Evolutionary conservation across 2,888 invertebrate genomes (phyloP).

Genomic region (Dendrolimus houi): DNA sequence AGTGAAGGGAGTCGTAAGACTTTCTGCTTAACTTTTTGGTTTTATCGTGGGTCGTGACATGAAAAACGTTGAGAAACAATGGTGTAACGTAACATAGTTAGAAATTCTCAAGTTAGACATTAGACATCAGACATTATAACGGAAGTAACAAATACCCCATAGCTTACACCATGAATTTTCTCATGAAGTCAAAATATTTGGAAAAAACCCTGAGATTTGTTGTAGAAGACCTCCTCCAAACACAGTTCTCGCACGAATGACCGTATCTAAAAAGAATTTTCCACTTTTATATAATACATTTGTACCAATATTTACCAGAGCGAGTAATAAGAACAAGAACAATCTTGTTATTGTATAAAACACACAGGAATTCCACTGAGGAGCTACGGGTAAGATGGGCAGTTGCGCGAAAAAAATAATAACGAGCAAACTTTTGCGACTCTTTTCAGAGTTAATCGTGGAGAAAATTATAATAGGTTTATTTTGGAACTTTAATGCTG

Average conservation of each 20-base stretch:
- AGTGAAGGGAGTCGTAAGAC: too few species aligned
- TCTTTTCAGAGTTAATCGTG: background rate
- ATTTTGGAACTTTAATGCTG: background rate
- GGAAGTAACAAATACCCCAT: too few species aligned
- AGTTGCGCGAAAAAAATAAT: background rate
- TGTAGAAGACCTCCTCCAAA: background rate
- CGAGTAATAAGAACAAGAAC: conserved; percentile 39
- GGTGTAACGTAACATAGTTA: too few species aligned
- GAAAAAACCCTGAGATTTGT: too few species aligned
- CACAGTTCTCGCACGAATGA: background rate
- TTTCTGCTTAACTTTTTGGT: too few species aligned
- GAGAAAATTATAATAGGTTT: background rate
- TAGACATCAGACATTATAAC: too few species aligned
- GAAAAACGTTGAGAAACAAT: too few species aligned
- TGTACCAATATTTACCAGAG: conserved; percentile 26
- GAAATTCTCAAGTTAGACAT: too few species aligned
- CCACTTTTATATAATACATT: conserved; percentile 24
- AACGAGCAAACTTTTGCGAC: background rate
- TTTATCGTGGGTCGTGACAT: too few species aligned
- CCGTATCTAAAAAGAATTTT: conserved; percentile 3
- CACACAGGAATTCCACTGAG: conserved; percentile 37
- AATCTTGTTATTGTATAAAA: conserved; percentile 46
- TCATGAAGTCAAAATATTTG: too few species aligned
- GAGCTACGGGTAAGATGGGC: conserved; percentile 22
- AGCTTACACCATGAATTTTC: too few species aligned